Percentiles rank a stretch among this genome's conserved stretches.
phyloP scores from a whole-genome alignment of 2,113 vertebrate species.

The Malaclemys terrapin region DNA sequence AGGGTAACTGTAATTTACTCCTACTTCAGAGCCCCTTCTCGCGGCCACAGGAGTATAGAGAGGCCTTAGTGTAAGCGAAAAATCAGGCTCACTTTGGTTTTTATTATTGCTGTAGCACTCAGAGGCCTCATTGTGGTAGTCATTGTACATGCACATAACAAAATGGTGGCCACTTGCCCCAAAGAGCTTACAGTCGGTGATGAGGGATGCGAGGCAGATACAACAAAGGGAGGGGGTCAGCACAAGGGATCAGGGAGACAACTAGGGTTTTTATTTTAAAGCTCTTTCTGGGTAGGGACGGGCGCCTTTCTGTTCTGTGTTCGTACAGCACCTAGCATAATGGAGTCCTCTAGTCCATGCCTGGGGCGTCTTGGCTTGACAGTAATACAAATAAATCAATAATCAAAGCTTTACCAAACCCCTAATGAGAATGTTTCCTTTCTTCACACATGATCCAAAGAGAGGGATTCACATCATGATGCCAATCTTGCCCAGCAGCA shows the following conservation, averaged over 20 bases:
- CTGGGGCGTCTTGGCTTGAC: background rate
- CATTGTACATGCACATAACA: background rate
- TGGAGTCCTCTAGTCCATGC: background rate
- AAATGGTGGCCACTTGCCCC: background rate
- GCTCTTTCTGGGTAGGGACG: background rate
- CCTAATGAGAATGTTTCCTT: background rate
- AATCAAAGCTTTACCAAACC: background rate
- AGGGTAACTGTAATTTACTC: background rate
- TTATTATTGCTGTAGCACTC: background rate
- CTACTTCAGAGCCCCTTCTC: background rate
- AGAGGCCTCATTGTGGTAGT: too few relatives aligned
- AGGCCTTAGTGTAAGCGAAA: background rate
- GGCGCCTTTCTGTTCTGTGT: background rate
- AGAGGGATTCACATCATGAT: background rate
- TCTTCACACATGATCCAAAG: background rate
- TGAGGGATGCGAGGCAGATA: background rate
- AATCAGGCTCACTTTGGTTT: background rate
- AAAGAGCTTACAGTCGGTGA: rapidly evolving
- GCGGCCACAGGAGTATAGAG: background rate
- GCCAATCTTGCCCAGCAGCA: background rate
- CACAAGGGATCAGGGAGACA: background rate
- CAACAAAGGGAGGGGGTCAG: background rate
- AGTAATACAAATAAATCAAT: background rate
- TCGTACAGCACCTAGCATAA: background rate
- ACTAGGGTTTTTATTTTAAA: background rate